Evolutionary conservation across 1,140 invertebrate species (phyloP), one percentile per base, ranked within the genome.

Genomic region (Nymphalis io): DNA sequence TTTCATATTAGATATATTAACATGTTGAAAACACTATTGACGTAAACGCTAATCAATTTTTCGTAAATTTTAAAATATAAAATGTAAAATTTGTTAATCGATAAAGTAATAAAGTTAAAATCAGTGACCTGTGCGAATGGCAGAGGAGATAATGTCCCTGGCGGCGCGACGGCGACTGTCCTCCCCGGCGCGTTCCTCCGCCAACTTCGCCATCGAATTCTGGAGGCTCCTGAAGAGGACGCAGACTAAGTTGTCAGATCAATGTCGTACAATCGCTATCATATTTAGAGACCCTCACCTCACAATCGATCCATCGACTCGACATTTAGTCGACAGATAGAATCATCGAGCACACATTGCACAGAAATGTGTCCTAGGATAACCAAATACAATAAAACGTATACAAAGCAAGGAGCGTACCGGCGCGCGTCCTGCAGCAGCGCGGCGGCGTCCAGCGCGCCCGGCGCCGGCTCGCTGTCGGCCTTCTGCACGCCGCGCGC

Each of bases 141-240:
- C 88, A 11, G 87, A 79, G 13, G 89, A 88, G 21, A 91, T 91
- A 63, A 91, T 90, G 59, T 91, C 89, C n/a, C 89, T 74, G 1
- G 89, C 89, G 20, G 87, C 86, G 59, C 85, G 83, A 15, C 76
- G 89, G 80, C 82, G 92, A 83, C 64, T 89, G 84, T 90, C 93
- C 85, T 88, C 93, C 65, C 78, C 92, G 63, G 77, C 91, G 80
- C 82, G 93, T 83, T 89, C 93, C 83, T 89, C 93, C 68, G 82
- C 87, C 68, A 91, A 61, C 67, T 89, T 90, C 6, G 89, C 89
- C 89, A 91, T 91, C 6, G 89, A 91, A 68, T 88, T 91, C 58
- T 91, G 89, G 6, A 91, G 82, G 76, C 88, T 90, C 77, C 89
- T 91, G 73, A 10, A 8, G 39, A 33, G 20, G 40, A 48, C 21